Base-by-base conservation (phyloP, 2,888 invertebrate genomes). In the Ptychoptera albimana region DNA sequence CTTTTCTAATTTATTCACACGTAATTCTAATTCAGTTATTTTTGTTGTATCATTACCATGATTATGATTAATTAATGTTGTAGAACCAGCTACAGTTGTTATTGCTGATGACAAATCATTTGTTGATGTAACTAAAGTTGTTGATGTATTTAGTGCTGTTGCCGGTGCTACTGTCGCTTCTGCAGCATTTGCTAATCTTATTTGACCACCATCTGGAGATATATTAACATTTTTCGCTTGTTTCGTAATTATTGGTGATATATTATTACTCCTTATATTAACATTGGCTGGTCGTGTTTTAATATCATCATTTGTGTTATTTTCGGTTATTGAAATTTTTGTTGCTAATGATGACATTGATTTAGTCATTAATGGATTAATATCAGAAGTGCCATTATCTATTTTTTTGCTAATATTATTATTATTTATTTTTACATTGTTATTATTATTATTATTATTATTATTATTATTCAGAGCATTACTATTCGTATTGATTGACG, bases 1-100 rank as follows among this genome's bases (percentile, higher is more conserved):
- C 12, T 50, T 45, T 51, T 66, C 66, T 36, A 66, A 52, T 48
- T 61, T 64, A 39, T 56, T 55, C 30, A 66, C 55, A 16, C 64
- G 58, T 43, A 57, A 54, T 50, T 63, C 64, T 9, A 66, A 48
- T 37, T 64, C 60, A 6, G 48, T 42, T 14, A 64, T 58, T 31
- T 58, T 54, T 32, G 49, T 23, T 35, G 50, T 51, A 43, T 52
- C 49, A 46, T 52, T 52, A 8, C 48, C 49, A 23, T 23, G 23
- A 23, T 23, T 3, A 7, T 23, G 23, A 23, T 23, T 23, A 5
- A 23, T 23, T 23, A 23, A 23, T 23, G 23, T 3, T 7, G 7
- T 23, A 23, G 23, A 23, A 23, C 7, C 23, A 23, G 23, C 23
- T 1, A 44, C 37, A 37, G 16, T 46, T 16, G 43, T 16, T 5